Percentiles rank a stretch among this genome's conserved stretches.
Conservation (phyloP, 1,140 invertebrate genomes). For the Drosophila orena region DNA sequence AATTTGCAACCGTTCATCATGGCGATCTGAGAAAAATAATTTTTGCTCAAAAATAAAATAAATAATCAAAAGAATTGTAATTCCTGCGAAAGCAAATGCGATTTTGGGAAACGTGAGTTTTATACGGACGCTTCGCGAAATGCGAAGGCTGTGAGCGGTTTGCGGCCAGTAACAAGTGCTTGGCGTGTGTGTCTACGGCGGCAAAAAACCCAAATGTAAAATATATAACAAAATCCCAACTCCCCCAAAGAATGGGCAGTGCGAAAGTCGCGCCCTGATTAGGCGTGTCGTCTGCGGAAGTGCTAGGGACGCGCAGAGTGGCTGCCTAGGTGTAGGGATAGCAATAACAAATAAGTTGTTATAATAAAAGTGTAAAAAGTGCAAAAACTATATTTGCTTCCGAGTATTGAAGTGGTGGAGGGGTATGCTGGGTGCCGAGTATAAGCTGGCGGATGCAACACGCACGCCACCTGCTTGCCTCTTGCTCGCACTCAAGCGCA, state of each 20-base stretch:
- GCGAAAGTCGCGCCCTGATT: conserved; percentile 49
- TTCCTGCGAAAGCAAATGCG: conserved; percentile 65
- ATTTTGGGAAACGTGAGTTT: conserved; percentile 65
- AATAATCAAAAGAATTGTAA: conserved; percentile 74
- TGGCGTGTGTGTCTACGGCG: conserved; percentile 75
- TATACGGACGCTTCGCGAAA: conserved; percentile 24
- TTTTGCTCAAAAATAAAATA: conserved; percentile 70
- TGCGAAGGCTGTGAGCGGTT: conserved; percentile 10
- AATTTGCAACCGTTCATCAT: conserved; percentile 26
- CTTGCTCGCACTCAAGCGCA: conserved; percentile 55
- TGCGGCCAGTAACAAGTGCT: conserved; percentile 36
- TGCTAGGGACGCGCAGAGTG: not conserved
- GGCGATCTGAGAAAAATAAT: conserved; percentile 42
- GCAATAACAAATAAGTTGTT: conserved; percentile 74
- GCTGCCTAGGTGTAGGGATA: conserved; percentile 43
- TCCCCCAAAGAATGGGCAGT: conserved; percentile 54
- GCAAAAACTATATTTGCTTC: conserved; percentile 69
- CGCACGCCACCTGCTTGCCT: conserved; percentile 69
- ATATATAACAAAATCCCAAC: conserved; percentile 68
- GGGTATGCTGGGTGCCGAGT: conserved; percentile 40
- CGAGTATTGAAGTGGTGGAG: conserved; percentile 40
- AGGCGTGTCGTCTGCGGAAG: conserved; percentile 11
- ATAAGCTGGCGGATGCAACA: conserved; percentile 63
- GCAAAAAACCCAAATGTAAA: conserved; percentile 75
- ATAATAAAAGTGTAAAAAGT: conserved; percentile 73